phyloP scores from a whole-genome alignment of 2,797 vertebrate genomes.

The Lacerta agilis region DNA sequence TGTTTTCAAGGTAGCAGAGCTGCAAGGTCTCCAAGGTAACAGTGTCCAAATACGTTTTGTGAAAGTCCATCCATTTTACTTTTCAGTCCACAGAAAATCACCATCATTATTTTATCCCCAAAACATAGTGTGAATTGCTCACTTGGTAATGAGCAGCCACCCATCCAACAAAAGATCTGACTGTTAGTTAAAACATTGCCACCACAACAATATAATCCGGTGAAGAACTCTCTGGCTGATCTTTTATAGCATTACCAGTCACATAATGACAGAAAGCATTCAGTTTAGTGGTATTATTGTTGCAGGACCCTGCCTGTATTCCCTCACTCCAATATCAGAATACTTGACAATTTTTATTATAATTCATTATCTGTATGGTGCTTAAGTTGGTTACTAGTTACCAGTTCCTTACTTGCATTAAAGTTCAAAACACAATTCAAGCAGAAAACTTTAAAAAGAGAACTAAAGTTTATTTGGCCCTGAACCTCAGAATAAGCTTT shows the following conservation, averaged over 20 bases:
- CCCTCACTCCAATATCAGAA: not conserved
- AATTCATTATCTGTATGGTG: not conserved
- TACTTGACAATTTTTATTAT: not conserved
- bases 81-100: not conserved
- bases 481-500: too few species aligned
- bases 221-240: not conserved
- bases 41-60: not conserved
- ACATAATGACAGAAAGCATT: not conserved
- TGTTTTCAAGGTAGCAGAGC: too few species aligned
- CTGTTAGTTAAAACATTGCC: too few species aligned
- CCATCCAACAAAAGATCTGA: not conserved
- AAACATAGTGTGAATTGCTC: too few species aligned
- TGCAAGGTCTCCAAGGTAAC: not conserved
- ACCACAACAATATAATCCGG: not conserved
- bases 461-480: too few species aligned
- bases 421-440: too few species aligned
- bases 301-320: not conserved
- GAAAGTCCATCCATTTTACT: not conserved
- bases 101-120: not conserved
- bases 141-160: too few species aligned
- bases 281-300: too few species aligned
- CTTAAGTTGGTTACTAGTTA: too few species aligned
- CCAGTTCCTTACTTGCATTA: too few species aligned
- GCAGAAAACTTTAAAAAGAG: too few species aligned
- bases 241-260: rapidly evolving